Percentiles rank a stretch among this genome's conserved stretches.
Evolutionary conservation across 2,113 vertebrate genomes (phyloP).

Genomic region (Lagopus muta): DNA sequence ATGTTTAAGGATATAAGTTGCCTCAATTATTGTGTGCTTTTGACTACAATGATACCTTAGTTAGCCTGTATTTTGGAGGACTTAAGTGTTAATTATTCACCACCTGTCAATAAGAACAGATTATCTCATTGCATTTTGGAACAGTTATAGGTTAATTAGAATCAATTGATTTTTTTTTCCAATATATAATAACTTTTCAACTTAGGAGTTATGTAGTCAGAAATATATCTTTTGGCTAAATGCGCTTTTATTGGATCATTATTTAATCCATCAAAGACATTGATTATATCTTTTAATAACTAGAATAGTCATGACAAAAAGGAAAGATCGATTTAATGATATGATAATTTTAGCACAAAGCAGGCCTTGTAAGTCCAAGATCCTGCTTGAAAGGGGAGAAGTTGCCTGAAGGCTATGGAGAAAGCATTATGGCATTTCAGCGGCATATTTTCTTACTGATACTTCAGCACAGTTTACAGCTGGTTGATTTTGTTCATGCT

Average conservation of each 20-base stretch:
- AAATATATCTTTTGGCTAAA: not conserved
- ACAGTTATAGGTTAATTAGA: slow-evolving; percentile 33
- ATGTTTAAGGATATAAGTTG: slow-evolving; percentile 2
- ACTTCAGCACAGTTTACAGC: not conserved
- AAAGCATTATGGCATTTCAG: not conserved
- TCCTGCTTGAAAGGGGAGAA: slow-evolving; percentile 20
- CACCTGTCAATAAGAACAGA: slow-evolving; percentile 4
- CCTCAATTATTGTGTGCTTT: slow-evolving; percentile 44
- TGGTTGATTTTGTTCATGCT: slow-evolving; percentile 25
- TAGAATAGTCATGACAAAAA: not conserved
- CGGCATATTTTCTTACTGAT: slow-evolving; percentile 12
- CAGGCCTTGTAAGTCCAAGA: slow-evolving; percentile 45
- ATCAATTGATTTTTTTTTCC: not conserved
- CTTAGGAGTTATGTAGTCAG: not conserved
- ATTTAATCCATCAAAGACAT: slow-evolving; percentile 28
- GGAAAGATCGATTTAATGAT: slow-evolving; percentile 20
- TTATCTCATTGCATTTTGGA: slow-evolving; percentile 35
- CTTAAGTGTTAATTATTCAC: slow-evolving; percentile 41
- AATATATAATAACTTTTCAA: slow-evolving; percentile 1
- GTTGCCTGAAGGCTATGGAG: not conserved
- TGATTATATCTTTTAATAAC: slow-evolving; percentile 63
- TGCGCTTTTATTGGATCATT: slow-evolving; percentile 25
- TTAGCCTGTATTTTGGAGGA: not conserved
- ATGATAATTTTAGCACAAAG: slow-evolving; percentile 15
- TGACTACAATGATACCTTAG: slow-evolving; percentile 40